These are phyloP conservation scores for Caenorhabditis sinica DNA, from an alignment of 2,888 invertebrate species.

Conservation along the genomic window DNA sequence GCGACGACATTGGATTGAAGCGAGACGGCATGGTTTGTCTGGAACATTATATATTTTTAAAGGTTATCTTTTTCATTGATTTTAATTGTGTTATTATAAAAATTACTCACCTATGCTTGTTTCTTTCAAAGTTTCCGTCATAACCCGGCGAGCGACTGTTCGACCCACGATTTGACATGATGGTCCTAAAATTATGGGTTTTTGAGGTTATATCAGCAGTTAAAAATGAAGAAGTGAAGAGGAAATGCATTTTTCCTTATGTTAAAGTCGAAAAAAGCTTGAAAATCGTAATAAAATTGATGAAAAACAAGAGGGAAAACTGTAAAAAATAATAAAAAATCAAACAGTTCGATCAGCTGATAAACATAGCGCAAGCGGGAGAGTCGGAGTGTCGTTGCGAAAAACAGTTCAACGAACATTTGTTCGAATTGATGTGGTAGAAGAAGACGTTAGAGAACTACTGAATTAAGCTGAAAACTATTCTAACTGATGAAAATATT, in stretches of 20 bases:
- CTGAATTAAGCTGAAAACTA: too few relatives aligned
- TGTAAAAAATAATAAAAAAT: not conserved
- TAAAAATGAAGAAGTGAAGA: too few relatives aligned
- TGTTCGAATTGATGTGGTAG: too few relatives aligned
- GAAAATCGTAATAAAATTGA: too few relatives aligned
- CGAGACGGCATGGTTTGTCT: constrained; percentile 55
- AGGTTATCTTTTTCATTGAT: not conserved
- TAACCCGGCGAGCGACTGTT: not conserved
- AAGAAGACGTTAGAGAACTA: too few relatives aligned
- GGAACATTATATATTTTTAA: constrained; percentile 4
- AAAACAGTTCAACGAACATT: too few relatives aligned
- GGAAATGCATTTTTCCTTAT: too few relatives aligned
- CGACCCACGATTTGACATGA: constrained; percentile 13
- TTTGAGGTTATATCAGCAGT: not conserved
- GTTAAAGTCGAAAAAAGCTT: too few relatives aligned
- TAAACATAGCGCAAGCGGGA: constrained; percentile 8
- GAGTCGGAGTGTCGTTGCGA: too few relatives aligned
- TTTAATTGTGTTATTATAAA: too few relatives aligned
- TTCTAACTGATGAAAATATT: too few relatives aligned
- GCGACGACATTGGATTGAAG: constrained; percentile 39
- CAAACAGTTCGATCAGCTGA: not conserved
- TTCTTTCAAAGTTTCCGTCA: constrained; percentile 31
- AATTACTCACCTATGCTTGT: constrained; percentile 27
- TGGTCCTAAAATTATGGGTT: not conserved
- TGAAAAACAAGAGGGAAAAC: not conserved